phyloP scores from a whole-genome alignment of 2,797 vertebrate species.

The Borostomias antarcticus region DNA sequence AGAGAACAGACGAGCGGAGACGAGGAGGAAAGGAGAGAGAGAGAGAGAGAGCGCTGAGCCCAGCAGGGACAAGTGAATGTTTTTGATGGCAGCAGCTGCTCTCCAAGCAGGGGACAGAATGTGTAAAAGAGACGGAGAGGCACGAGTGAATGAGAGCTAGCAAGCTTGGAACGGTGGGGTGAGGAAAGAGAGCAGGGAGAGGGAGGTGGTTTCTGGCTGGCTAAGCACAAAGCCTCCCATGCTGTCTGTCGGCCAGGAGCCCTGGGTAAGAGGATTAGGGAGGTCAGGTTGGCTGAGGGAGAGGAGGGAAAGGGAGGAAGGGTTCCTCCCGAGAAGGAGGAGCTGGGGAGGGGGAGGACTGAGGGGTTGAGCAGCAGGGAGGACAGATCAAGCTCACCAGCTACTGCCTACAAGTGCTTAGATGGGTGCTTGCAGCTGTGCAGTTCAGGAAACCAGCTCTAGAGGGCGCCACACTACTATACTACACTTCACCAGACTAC shows the following conservation, averaged over 20 bases:
- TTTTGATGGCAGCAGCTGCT: conserved; percentile 22
- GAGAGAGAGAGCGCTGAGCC: conserved; percentile 15
- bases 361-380: neutral
- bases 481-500: neutral
- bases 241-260: conserved; percentile 14
- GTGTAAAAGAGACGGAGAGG: conserved; percentile 10
- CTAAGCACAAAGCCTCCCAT: conserved; percentile 23
- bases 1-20: neutral
- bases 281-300: conserved; percentile 41
- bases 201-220: conserved; percentile 13
- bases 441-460: neutral
- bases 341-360: conserved; percentile 1
- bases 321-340: no score
- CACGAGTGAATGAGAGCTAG: conserved; percentile 5
- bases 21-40: no score
- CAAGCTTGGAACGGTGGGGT: neutral
- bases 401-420: conserved; percentile 6
- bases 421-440: neutral
- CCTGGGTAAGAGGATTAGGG: conserved; percentile 46
- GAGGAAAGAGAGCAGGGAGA: conserved; percentile 10
- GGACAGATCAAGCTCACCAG: conserved; percentile 3
- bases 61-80: conserved; percentile 16
- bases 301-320: neutral
- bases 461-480: neutral
- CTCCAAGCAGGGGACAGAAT: conserved; percentile 16